A percentile compares a stretch with the other conserved stretches of the same genome.
phyloP scores from a whole-genome alignment of 2,113 vertebrate species.

The Mungos mungo region DNA sequence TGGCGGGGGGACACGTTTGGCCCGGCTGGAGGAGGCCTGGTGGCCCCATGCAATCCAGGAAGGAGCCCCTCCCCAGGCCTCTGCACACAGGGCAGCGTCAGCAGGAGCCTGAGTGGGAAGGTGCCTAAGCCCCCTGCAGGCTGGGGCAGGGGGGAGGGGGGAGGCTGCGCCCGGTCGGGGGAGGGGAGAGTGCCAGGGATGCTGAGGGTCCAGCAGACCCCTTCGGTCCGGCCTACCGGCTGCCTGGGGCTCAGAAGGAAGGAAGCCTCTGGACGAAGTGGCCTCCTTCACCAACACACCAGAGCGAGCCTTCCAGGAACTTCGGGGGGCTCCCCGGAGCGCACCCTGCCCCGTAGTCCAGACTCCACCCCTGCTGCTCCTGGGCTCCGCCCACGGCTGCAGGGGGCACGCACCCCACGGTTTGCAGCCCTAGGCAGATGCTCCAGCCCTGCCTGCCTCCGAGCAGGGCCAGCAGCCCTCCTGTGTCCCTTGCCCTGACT shows the following conservation, averaged over 20 bases:
- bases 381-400: background rate
- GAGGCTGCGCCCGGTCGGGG: background rate
- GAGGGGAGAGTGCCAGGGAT: no score
- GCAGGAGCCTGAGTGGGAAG: fast-evolving
- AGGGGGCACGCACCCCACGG: no score
- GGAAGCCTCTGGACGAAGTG: background rate
- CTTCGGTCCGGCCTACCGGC: background rate
- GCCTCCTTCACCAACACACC: background rate
- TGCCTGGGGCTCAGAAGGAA: background rate
- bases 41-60: background rate
- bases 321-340: fast-evolving
- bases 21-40: background rate
- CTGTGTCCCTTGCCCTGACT: background rate
- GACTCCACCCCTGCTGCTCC: background rate
- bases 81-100: background rate
- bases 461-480: background rate
- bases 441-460: background rate
- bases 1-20: background rate
- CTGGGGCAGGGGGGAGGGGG: background rate
- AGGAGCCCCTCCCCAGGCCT: background rate
- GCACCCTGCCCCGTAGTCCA: fast-evolving
- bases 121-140: no score
- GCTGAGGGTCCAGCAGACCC: background rate
- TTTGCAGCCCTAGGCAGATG: no score
- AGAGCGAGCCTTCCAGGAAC: background rate